Conservation (phyloP, 2,888 invertebrate genomes). For the Pollenia labialis region DNA sequence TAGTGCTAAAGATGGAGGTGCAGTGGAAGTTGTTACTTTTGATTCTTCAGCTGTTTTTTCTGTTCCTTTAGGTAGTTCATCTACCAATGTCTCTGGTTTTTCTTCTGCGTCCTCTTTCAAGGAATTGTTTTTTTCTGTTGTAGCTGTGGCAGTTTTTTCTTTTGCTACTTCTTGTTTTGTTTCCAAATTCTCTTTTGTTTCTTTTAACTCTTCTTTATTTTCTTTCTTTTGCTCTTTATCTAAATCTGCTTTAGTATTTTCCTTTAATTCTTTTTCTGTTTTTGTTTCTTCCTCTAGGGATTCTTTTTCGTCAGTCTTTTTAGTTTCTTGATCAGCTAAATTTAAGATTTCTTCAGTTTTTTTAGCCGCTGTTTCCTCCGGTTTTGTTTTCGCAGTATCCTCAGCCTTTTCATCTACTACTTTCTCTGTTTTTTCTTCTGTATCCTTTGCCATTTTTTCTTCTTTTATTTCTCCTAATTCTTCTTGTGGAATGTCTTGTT, state of each 20-base stretch:
- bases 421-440: slow-evolving; percentile 17
- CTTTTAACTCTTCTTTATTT: slow-evolving; percentile 75
- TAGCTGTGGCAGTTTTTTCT: slow-evolving; percentile 44
- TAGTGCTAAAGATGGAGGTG: slow-evolving; percentile 77
- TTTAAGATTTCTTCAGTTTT: slow-evolving; percentile 38
- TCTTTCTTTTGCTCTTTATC: slow-evolving; percentile 32
- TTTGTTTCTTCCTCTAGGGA: slow-evolving; percentile 55
- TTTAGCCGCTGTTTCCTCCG: slow-evolving; percentile 33
- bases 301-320: slow-evolving; percentile 75
- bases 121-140: not conserved
- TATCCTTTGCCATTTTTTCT: slow-evolving; percentile 19
- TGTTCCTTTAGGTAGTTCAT: slow-evolving; percentile 60
- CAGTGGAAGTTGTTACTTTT: slow-evolving; percentile 44
- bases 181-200: slow-evolving; percentile 38
- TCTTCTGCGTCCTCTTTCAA: slow-evolving; percentile 39
- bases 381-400: slow-evolving; percentile 48
- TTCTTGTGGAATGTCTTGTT: slow-evolving; percentile 59
- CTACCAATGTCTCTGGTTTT: slow-evolving; percentile 31
- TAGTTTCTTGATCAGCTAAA: slow-evolving; percentile 58
- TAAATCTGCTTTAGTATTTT: slow-evolving; percentile 13
- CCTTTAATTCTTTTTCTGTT: slow-evolving; percentile 39
- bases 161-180: slow-evolving; percentile 37
- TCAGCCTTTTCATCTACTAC: slow-evolving; percentile 5
- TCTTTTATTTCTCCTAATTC: slow-evolving; percentile 38
- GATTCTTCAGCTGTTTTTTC: slow-evolving; percentile 54